Evolutionary conservation across 2,113 vertebrate genomes (phyloP).

Genomic region (Callipepla squamata): DNA sequence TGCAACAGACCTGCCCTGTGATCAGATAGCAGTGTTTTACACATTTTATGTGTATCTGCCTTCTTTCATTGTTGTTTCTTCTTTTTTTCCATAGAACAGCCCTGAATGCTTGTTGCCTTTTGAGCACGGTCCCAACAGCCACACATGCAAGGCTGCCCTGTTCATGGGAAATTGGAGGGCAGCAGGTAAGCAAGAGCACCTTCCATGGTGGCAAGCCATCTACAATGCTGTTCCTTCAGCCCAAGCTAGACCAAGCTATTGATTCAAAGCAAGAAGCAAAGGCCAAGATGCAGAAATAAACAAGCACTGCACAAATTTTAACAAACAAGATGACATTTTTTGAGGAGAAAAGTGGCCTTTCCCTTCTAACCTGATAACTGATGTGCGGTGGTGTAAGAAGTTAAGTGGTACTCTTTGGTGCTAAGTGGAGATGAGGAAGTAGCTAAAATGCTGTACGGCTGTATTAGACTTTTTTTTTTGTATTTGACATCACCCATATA

Average conservation of each 20-base stretch:
- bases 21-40: background rate
- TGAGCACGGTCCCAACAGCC: background rate
- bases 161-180: rapidly evolving
- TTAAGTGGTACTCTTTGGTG: background rate
- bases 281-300: background rate
- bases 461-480: background rate
- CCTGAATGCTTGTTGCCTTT: background rate
- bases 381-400: background rate
- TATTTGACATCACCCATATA: background rate
- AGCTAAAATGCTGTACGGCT: background rate
- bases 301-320: background rate
- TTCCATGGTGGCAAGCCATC: background rate
- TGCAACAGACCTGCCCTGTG: background rate
- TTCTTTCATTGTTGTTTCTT: background rate
- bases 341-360: background rate
- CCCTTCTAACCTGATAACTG: background rate
- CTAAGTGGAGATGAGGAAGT: background rate
- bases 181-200: background rate
- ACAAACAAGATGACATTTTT: background rate
- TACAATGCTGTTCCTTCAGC: background rate
- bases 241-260: background rate
- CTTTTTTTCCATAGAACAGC: background rate
- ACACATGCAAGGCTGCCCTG: background rate
- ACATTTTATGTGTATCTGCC: background rate
- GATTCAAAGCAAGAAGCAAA: background rate